Percentiles rank a stretch among this genome's conserved stretches.
These are phyloP conservation scores for Drosophila willistoni DNA, from an alignment of 1,140 invertebrate genomes.

Conservation along the genomic window DNA sequence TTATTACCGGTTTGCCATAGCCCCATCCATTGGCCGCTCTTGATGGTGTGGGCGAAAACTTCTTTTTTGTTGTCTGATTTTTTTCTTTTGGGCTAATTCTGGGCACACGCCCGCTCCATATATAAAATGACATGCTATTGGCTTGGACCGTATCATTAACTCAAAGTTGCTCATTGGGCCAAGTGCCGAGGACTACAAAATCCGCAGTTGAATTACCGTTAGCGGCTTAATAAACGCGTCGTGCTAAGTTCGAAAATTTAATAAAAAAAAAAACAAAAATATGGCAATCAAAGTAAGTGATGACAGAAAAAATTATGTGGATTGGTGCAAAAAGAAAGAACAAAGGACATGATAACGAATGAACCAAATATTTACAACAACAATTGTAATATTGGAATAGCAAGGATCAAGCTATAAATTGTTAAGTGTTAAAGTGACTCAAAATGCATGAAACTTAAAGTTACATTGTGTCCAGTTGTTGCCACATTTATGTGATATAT, in stretches of 20 bases:
- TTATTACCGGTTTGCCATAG: slow-evolving; percentile 64
- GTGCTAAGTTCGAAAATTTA: slow-evolving; percentile 19
- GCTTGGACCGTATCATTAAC: slow-evolving; percentile 66
- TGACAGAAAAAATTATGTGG: background rate
- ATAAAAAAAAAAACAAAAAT: slow-evolving; percentile 27
- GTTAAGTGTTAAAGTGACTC: no score
- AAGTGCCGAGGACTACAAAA: slow-evolving; percentile 39
- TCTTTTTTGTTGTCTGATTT: slow-evolving; percentile 26
- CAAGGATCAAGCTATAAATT: no score
- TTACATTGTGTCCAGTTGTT: no score
- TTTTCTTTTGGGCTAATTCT: slow-evolving; percentile 50
- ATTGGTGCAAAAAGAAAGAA: background rate
- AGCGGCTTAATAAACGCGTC: slow-evolving; percentile 40
- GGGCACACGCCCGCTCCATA: slow-evolving; percentile 51
- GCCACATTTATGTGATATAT: no score
- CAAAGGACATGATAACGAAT: no score
- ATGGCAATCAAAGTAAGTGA: slow-evolving; percentile 79
- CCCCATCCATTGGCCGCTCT: slow-evolving; percentile 9
- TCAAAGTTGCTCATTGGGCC: slow-evolving; percentile 48
- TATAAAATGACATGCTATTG: slow-evolving; percentile 63
- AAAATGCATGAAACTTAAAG: no score
- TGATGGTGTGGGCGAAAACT: slow-evolving; percentile 52
- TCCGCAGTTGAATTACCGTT: slow-evolving; percentile 14
- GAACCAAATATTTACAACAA: no score
- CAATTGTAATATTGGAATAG: no score